Percentiles rank a stretch among this genome's conserved stretches.
phyloP scores from a whole-genome alignment of 2,113 vertebrate species.

The Probosciger aterrimus region DNA sequence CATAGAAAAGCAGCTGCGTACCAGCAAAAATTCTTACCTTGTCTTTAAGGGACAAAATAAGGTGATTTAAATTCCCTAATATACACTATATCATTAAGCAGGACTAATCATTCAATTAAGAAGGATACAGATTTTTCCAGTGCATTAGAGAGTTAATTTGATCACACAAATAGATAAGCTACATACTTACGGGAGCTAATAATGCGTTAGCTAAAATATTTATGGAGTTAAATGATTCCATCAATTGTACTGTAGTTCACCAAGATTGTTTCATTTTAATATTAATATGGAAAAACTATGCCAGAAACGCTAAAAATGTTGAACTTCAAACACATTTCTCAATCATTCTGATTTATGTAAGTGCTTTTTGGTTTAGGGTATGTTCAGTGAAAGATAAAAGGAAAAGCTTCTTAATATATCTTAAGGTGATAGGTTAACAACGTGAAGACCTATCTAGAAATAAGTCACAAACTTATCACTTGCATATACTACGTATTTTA shows the following conservation, averaged over 20 bases:
- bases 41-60: background rate
- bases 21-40: background rate
- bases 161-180: background rate
- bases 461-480: background rate
- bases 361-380: background rate
- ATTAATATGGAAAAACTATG: slow-evolving; percentile 21
- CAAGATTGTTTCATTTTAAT: slow-evolving; percentile 17
- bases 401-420: background rate
- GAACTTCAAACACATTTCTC: slow-evolving; percentile 17
- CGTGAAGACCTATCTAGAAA: background rate
- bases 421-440: slow-evolving; percentile 36
- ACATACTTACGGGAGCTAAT: background rate
- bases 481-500: slow-evolving; percentile 13
- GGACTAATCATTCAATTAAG: background rate
- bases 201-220: slow-evolving; percentile 35
- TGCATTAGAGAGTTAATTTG: background rate
- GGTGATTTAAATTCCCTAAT: background rate
- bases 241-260: background rate
- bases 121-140: background rate
- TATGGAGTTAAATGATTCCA: slow-evolving; percentile 35
- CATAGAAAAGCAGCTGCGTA: background rate
- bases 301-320: slow-evolving; percentile 1
- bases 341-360: slow-evolving; percentile 14
- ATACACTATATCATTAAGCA: background rate
- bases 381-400: slow-evolving; percentile 34